Percentiles rank a stretch among this genome's conserved stretches.
These are phyloP conservation scores for Nanger granti DNA, from an alignment of 2,113 vertebrate species.

Conservation along the genomic window DNA sequence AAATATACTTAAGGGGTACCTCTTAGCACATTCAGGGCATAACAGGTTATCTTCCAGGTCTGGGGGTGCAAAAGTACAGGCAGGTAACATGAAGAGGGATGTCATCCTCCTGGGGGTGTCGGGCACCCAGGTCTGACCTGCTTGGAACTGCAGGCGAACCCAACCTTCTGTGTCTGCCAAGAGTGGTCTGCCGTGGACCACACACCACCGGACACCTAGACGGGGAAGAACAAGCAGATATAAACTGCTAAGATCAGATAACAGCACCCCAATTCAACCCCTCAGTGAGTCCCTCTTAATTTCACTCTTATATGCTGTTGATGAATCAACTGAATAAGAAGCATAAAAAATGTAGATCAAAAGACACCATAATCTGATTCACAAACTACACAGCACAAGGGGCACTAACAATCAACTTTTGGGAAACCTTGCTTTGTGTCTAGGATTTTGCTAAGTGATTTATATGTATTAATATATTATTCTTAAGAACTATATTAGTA, in stretches of 20 bases:
- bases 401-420: background rate
- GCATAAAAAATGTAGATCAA: background rate
- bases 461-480: background rate
- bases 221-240: background rate
- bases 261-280: fast-evolving
- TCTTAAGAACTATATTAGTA: background rate
- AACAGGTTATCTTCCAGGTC: slow-evolving; percentile 61
- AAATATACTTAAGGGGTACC: slow-evolving; percentile 28
- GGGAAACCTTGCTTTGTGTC: background rate
- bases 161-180: slow-evolving; percentile 32
- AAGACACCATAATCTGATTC: background rate
- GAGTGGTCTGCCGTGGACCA: slow-evolving; percentile 44
- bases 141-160: slow-evolving; percentile 57
- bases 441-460: background rate
- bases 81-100: slow-evolving; percentile 54
- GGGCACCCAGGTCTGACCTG: slow-evolving; percentile 61
- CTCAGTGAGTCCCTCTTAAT: background rate
- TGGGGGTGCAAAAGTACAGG: slow-evolving; percentile 52
- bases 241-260: background rate
- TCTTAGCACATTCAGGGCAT: slow-evolving; percentile 61
- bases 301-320: background rate
- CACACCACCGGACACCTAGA: slow-evolving; percentile 59
- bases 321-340: background rate
- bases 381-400: background rate
- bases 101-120: slow-evolving; percentile 31